Evolutionary conservation across 2,113 vertebrate genomes (phyloP), one percentile per base, ranked within the genome.

Genomic region (Grammomys dolichurus): DNA sequence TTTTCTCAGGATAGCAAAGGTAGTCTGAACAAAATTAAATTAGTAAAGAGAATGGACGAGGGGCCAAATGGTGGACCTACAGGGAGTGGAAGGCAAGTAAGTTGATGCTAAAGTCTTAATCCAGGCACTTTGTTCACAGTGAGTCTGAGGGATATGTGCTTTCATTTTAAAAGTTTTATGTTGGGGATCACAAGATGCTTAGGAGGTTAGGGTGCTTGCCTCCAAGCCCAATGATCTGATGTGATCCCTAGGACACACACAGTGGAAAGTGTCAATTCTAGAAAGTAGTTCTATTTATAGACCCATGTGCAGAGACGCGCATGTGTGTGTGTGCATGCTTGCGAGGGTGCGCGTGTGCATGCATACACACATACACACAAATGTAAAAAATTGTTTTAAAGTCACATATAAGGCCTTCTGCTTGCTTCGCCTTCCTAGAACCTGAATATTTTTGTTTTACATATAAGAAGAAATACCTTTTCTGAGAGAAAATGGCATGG

Each of bases 401-500:
- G 17, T 28, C 14, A 58, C 2, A 67, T 28, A n/a, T 1, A 36
- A 26, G 5, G 0, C n/a, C 46, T 87, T 54, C 8, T 48, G 24
- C 12, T 60, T 46, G 58, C 76, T 72, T 33, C 12, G 28, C 58
- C 60, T 86, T 33, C 7, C 75, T 82, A 22, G 76, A 93, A 72
- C 63, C 78, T 70, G 75, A 77, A 48, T 33, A 70, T 24, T 88
- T 87, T n/a, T 33, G 22, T 58, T 94, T 95, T 85, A 91, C 13
- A 51, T 80, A 84, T 90, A 60, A 95, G 89, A 93, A 92, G 40
- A 88, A 87, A 65, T 67, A 70, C 51, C 31, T n/a, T 65, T 93
- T 43, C 36, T 81, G 46, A 81, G 87, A 85, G 51, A 93, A 82
- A 87, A 94, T 36, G 43, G 2, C 67, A 36, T n/a, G 65, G 7